Evolutionary conservation across 2,888 invertebrate genomes (phyloP).

Genomic region (Leptarthrus brevirostris): DNA sequence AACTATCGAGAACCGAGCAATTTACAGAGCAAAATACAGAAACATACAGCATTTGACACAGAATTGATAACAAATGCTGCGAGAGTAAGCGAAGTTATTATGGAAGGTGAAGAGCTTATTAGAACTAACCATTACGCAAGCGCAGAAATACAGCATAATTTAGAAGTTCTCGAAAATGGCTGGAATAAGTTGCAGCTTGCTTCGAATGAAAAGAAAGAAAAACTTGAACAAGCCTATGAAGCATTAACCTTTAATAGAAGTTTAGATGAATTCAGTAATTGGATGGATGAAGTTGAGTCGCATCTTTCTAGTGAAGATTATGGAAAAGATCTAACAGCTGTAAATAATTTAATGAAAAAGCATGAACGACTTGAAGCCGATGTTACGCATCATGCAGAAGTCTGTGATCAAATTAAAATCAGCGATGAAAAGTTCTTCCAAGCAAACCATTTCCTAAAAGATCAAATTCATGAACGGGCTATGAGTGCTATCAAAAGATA

Average conservation of each 20-base stretch:
- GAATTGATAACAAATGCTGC: constrained; percentile 92
- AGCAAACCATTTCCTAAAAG: constrained; percentile 88
- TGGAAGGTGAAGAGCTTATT: constrained; percentile 81
- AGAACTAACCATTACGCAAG: constrained; percentile 89
- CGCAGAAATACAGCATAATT: constrained; percentile 82
- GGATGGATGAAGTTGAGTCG: constrained; percentile 89
- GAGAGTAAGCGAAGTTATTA: constrained; percentile 83
- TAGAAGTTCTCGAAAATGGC: constrained; percentile 85
- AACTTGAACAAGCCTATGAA: constrained; percentile 91
- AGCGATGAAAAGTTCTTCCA: constrained; percentile 82
- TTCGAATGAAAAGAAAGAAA: constrained; percentile 83
- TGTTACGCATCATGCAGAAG: constrained; percentile 84
- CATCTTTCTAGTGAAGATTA: constrained; percentile 71
- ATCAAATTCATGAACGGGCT: constrained; percentile 83
- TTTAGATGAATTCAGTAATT: constrained; percentile 90
- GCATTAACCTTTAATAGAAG: constrained; percentile 88
- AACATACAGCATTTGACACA: constrained; percentile 95
- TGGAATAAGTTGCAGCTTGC: constrained; percentile 89
- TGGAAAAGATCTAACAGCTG: constrained; percentile 90
- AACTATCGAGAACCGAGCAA: constrained; percentile 96
- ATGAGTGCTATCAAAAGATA: constrained; percentile 76
- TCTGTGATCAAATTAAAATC: constrained; percentile 82
- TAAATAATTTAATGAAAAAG: constrained; percentile 83
- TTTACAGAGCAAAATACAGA: constrained; percentile 95
- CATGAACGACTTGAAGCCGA: constrained; percentile 88